A percentile compares a stretch with the other conserved stretches of the same genome.
These are phyloP conservation scores for Cylindroiulus punctatus DNA, from an alignment of 2,888 invertebrate species.

Conservation along the genomic window DNA sequence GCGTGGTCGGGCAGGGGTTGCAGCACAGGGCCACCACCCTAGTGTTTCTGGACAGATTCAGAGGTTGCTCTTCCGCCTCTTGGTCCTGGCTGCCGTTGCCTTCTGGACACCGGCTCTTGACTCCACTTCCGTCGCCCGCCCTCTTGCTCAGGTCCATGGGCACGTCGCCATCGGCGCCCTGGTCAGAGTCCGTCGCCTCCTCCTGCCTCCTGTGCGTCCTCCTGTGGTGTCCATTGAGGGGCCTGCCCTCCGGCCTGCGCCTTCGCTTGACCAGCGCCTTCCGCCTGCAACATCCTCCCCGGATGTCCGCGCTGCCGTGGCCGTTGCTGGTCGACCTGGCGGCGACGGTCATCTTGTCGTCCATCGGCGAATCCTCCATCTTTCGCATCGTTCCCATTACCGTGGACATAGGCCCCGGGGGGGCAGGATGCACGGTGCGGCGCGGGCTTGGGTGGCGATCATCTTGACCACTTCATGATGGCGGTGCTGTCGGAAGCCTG, in stretches of 20 bases:
- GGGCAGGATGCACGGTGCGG: neutral
- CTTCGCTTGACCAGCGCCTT: conserved; percentile 8
- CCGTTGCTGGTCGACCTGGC: neutral
- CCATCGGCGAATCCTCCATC: conserved; percentile 50
- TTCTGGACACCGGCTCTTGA: neutral
- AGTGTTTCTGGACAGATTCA: conserved; percentile 24
- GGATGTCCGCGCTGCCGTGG: neutral
- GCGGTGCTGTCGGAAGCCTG: neutral
- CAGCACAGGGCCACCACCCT: neutral
- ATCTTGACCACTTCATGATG: neutral
- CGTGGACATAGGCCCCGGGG: conserved; percentile 20
- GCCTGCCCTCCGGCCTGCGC: neutral
- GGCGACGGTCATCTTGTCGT: conserved; percentile 37
- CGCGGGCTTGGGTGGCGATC: neutral
- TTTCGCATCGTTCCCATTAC: conserved; percentile 54
- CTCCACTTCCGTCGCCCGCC: neutral
- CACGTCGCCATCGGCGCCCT: neutral
- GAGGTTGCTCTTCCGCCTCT: neutral
- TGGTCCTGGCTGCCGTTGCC: neutral
- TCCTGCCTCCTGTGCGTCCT: neutral
- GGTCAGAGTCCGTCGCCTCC: neutral
- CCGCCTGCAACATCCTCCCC: conserved; percentile 13
- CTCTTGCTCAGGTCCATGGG: conserved; percentile 51
- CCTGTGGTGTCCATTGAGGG: neutral
- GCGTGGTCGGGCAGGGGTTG: conserved; percentile 14